These are phyloP conservation scores for Lichenostomus cassidix DNA, from an alignment of 2,113 vertebrate species.

Conservation along the genomic window DNA sequence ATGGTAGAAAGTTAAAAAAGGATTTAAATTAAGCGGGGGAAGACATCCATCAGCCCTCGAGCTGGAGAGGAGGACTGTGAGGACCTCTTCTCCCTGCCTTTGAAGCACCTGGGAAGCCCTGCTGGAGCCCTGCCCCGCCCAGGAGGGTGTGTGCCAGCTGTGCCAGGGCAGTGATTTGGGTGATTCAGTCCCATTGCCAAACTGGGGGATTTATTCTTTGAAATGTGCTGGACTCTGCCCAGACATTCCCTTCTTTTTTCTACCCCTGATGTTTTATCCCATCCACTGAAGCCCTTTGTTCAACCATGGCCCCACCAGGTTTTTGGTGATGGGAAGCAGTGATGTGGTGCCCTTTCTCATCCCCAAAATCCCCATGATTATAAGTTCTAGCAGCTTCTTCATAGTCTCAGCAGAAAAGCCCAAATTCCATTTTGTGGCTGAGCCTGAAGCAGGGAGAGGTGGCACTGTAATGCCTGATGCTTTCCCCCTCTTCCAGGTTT, in stretches of 20 bases:
- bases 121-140: background rate
- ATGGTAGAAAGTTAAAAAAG: background rate
- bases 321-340: background rate
- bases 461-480: accelerated
- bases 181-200: background rate
- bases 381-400: background rate
- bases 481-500: constrained; percentile 63
- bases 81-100: background rate
- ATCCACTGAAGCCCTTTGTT: background rate
- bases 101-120: accelerated
- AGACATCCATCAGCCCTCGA: background rate
- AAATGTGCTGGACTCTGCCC: background rate
- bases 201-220: background rate
- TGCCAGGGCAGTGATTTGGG: accelerated
- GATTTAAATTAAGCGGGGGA: background rate
- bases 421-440: background rate
- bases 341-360: background rate
- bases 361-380: accelerated
- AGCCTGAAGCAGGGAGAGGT: background rate
- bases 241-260: background rate
- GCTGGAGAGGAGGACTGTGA: background rate
- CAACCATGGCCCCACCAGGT: accelerated
- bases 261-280: background rate
- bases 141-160: background rate
- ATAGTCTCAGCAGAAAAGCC: background rate